Evolutionary conservation across 2,113 vertebrate species (phyloP).

Genomic region (Astur gentilis): DNA sequence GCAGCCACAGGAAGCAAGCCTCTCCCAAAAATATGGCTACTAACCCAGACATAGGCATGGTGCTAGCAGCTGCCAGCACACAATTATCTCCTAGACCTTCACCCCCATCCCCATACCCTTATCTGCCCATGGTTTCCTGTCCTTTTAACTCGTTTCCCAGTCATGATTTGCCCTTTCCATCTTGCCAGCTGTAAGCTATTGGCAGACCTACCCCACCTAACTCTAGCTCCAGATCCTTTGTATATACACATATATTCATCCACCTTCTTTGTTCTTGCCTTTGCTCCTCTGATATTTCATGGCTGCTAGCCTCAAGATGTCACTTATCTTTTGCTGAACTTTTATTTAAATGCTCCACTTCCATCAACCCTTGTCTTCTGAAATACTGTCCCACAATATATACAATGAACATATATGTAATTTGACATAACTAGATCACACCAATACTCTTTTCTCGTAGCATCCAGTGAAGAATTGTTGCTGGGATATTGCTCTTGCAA

Average conservation of each 20-base stretch:
- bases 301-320: background rate
- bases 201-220: background rate
- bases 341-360: background rate
- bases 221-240: background rate
- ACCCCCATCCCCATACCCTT: background rate
- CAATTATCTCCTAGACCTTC: background rate
- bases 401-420: background rate
- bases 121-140: background rate
- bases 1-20: background rate
- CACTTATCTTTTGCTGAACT: background rate
- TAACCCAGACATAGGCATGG: background rate
- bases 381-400: background rate
- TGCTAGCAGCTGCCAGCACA: background rate
- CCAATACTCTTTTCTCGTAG: background rate
- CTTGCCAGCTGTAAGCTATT: background rate
- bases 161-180: background rate
- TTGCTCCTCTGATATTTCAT: background rate
- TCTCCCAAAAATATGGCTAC: background rate
- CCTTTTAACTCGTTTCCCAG: background rate
- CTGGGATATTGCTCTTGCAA: background rate
- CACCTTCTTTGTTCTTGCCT: background rate
- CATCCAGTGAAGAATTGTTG: background rate
- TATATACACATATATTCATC: background rate
- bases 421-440: background rate
- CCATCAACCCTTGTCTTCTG: background rate